phyloP scores from a whole-genome alignment of 2,888 invertebrate genomes.

The Tricholauxania praeusta region DNA sequence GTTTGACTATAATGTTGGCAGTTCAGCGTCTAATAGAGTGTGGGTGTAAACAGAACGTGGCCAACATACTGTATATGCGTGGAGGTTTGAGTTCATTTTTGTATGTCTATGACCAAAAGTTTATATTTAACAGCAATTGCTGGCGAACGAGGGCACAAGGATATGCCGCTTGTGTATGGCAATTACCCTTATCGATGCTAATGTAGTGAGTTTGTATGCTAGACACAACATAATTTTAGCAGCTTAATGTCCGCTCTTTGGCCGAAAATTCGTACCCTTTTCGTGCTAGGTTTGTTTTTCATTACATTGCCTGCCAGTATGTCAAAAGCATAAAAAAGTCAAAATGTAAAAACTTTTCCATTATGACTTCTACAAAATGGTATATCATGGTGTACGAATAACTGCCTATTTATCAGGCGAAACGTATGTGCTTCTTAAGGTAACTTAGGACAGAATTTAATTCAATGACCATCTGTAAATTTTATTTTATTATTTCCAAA shows the following conservation, averaged over 20 bases:
- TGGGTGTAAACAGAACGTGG: not conserved
- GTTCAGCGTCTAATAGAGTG: not conserved
- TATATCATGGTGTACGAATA: not conserved
- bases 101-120: no score
- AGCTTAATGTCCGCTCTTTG: not conserved
- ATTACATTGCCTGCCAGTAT: not conserved
- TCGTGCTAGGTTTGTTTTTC: not conserved
- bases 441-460: conserved; percentile 11
- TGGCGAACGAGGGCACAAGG: not conserved
- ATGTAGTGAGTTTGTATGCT: conserved; percentile 26
- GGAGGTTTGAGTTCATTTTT: no score
- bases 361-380: not conserved
- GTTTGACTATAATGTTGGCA: conserved; percentile 43
- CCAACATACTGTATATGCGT: no score
- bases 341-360: not conserved
- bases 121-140: no score
- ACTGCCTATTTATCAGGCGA: not conserved
- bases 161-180: conserved; percentile 6
- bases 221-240: conserved; percentile 15
- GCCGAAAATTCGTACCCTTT: not conserved
- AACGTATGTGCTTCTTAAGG: not conserved
- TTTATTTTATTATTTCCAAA: not conserved
- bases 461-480: conserved; percentile 2
- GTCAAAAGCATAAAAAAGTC: not conserved
- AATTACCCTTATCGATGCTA: conserved; percentile 32